These are phyloP conservation scores for Noctua pronuba DNA, from an alignment of 2,888 invertebrate species.

Conservation along the genomic window DNA sequence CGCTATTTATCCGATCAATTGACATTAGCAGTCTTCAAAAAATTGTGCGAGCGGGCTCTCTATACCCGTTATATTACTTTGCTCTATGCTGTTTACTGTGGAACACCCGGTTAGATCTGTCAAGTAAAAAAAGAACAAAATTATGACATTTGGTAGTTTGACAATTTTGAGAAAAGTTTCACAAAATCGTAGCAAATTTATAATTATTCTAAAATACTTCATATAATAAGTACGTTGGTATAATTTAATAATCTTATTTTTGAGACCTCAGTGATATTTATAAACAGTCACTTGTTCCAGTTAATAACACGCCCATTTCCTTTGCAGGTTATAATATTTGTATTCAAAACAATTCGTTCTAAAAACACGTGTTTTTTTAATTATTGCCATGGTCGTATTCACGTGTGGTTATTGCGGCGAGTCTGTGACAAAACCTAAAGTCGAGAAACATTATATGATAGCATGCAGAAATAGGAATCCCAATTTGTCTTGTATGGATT, in stretches of 20 bases:
- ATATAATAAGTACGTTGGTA: slow-evolving; percentile 37
- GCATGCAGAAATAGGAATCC: slow-evolving; percentile 93
- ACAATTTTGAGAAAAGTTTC: slow-evolving; percentile 62
- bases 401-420: slow-evolving; percentile 98
- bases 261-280: neutral
- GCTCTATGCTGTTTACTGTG: too few species aligned
- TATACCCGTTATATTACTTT: too few species aligned
- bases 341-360: slow-evolving; percentile 66
- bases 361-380: slow-evolving; percentile 63
- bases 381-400: slow-evolving; percentile 96
- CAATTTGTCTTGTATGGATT: slow-evolving; percentile 97
- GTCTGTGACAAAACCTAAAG: slow-evolving; percentile 96
- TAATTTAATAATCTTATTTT: neutral
- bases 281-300: neutral
- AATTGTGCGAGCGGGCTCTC: too few species aligned
- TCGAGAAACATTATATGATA: slow-evolving; percentile 96
- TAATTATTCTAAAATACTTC: slow-evolving; percentile 34
- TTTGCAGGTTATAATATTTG: slow-evolving; percentile 71
- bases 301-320: slow-evolving; percentile 42
- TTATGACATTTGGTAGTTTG: slow-evolving; percentile 57
- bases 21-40: too few species aligned
- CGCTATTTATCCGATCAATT: too few species aligned
- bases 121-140: neutral
- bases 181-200: slow-evolving; percentile 53
- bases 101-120: too few species aligned